Percentiles rank a stretch among this genome's conserved stretches.
These are phyloP conservation scores for Phortica okadai DNA, from an alignment of 2,888 invertebrate species.

Conservation along the genomic window DNA sequence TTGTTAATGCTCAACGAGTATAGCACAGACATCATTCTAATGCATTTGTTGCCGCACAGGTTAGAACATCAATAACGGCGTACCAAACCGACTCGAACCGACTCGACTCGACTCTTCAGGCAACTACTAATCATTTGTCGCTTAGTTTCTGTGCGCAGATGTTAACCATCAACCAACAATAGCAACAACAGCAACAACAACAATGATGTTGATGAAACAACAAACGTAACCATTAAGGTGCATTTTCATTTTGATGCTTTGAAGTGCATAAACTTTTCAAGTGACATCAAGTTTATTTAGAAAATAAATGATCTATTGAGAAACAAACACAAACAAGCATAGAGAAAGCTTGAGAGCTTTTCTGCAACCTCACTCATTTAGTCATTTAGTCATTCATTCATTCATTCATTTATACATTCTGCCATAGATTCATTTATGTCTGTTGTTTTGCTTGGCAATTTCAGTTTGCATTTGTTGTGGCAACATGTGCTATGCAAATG, in stretches of 20 bases:
- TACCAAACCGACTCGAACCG: too few species aligned
- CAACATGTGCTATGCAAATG: slow-evolving; percentile 20
- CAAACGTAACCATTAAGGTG: not conserved
- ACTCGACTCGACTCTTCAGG: too few species aligned
- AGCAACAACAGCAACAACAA: not conserved
- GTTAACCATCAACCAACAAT: not conserved
- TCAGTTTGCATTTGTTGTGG: slow-evolving; percentile 9
- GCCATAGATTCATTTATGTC: not conserved
- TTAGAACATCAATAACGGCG: too few species aligned
- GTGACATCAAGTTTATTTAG: slow-evolving; percentile 60
- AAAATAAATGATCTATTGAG: slow-evolving; percentile 72
- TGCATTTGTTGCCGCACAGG: not conserved
- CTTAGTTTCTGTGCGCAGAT: not conserved
- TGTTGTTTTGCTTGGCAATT: slow-evolving; percentile 15
- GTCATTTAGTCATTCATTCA: slow-evolving; percentile 5
- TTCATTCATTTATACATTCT: not conserved
- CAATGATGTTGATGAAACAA: not conserved
- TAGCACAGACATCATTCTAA: not conserved
- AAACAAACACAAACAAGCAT: slow-evolving; percentile 44
- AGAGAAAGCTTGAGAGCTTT: slow-evolving; percentile 28
- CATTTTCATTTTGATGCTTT: not conserved
- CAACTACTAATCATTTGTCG: not conserved
- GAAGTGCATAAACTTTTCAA: slow-evolving; percentile 57
- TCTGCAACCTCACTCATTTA: not conserved
- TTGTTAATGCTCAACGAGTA: slow-evolving; percentile 8